phyloP scores from a whole-genome alignment of 2,888 invertebrate genomes.

The Suillia variegata region DNA sequence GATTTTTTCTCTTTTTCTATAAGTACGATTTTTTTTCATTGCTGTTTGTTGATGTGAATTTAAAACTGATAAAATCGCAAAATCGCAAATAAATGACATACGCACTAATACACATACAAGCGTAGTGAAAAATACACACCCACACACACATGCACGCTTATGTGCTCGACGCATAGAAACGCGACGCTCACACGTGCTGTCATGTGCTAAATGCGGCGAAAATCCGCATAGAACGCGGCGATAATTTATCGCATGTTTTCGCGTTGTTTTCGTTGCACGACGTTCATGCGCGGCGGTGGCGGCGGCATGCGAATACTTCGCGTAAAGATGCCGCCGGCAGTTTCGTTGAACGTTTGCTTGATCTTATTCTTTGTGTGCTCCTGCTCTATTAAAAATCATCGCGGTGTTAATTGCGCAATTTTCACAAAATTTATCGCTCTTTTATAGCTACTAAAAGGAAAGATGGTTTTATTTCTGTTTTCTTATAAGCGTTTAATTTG shows the following conservation, averaged over 20 bases:
- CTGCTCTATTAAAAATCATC: no score
- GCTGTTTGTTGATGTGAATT: neutral
- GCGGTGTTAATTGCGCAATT: no score
- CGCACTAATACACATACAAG: slow-evolving; percentile 9
- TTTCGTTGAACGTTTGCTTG: no score
- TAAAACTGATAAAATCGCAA: slow-evolving; percentile 42
- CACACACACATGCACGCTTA: neutral
- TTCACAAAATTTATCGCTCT: no score
- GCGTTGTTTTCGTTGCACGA: neutral
- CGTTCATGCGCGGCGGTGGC: neutral
- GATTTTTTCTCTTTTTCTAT: no score
- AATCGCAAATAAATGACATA: slow-evolving; percentile 44
- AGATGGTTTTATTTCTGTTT: no score
- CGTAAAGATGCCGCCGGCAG: no score
- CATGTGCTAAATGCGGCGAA: neutral
- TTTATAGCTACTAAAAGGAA: no score
- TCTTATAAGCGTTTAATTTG: no score
- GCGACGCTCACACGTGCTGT: slow-evolving; percentile 30
- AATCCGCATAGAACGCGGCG: neutral
- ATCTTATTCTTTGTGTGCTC: no score
- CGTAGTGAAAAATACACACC: neutral
- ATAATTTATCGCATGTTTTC: neutral
- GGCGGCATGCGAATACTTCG: no score
- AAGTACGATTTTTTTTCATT: no score
- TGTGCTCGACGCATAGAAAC: neutral